Evolutionary conservation across 2,113 vertebrate genomes (phyloP).

Genomic region (Oriolus oriolus): DNA sequence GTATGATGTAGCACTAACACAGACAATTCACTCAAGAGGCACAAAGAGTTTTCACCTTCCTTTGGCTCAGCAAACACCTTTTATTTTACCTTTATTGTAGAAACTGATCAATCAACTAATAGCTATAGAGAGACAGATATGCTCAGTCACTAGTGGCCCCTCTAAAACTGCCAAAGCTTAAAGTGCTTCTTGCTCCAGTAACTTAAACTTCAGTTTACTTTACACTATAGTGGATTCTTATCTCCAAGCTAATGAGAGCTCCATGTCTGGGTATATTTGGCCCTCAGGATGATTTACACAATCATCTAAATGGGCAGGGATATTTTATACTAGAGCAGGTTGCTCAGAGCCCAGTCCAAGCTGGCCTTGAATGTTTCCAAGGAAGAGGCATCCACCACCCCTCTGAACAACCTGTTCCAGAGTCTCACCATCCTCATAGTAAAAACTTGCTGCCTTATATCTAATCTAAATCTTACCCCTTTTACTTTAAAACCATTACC

Average conservation of each 20-base stretch:
- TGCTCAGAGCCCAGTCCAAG: background rate
- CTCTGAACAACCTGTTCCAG: accelerated
- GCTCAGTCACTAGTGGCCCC: background rate
- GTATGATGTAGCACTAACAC: background rate
- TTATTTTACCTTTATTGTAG: background rate
- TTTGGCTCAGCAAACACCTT: background rate
- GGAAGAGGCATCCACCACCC: background rate
- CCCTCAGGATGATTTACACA: background rate
- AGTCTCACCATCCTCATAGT: background rate
- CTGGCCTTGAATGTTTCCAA: background rate
- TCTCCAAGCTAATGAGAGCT: background rate
- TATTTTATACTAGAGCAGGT: background rate
- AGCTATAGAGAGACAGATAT: background rate
- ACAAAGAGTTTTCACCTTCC: background rate
- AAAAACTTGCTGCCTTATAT: background rate
- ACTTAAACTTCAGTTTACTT: background rate
- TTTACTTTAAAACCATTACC: background rate
- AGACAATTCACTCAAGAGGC: accelerated
- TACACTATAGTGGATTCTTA: background rate
- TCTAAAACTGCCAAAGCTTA: background rate
- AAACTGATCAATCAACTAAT: background rate
- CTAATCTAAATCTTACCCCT: background rate
- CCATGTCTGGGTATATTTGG: background rate
- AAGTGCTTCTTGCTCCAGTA: background rate
- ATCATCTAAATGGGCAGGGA: background rate